phyloP scores from a whole-genome alignment of 1,140 invertebrate species.

The Ips nitidus region DNA sequence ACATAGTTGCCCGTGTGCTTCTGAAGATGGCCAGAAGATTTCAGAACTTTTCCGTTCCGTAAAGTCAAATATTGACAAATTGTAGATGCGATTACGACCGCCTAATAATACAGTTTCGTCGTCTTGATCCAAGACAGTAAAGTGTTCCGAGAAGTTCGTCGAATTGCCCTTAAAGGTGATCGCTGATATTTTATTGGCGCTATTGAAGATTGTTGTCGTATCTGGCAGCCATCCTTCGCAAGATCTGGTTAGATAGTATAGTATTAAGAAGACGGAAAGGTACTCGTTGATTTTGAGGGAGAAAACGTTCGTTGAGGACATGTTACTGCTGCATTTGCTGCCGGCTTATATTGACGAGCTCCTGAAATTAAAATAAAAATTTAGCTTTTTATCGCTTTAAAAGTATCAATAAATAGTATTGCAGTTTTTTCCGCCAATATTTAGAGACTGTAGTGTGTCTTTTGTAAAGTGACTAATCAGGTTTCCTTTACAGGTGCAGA shows the following conservation, averaged over 20 bases:
- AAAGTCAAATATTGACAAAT: conserved; percentile 73
- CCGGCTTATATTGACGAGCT: neutral
- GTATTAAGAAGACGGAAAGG: conserved; percentile 24
- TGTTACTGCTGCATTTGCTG: neutral
- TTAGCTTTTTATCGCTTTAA: neutral
- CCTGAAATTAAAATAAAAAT: neutral
- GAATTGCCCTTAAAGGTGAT: conserved; percentile 48
- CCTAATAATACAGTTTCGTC: conserved; percentile 55
- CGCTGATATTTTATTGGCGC: conserved; percentile 43
- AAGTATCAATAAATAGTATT: too few species aligned
- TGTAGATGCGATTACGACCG: conserved; percentile 77
- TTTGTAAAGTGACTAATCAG: too few species aligned
- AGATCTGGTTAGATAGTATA: conserved; percentile 29
- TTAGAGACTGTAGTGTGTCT: too few species aligned
- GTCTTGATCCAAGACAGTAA: conserved; percentile 58
- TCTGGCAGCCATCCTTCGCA: conserved; percentile 49
- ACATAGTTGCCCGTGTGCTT: conserved; percentile 80
- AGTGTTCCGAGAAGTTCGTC: conserved; percentile 51
- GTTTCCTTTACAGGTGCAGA: too few species aligned
- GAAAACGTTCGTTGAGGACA: neutral
- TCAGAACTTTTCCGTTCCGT: conserved; percentile 56
- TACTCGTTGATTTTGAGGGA: neutral
- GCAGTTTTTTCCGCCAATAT: too few species aligned
- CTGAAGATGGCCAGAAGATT: conserved; percentile 82
- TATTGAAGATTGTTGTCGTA: conserved; percentile 47